Base-by-base conservation (phyloP, 2,888 invertebrate genomes). In the Julus scandinavius region DNA sequence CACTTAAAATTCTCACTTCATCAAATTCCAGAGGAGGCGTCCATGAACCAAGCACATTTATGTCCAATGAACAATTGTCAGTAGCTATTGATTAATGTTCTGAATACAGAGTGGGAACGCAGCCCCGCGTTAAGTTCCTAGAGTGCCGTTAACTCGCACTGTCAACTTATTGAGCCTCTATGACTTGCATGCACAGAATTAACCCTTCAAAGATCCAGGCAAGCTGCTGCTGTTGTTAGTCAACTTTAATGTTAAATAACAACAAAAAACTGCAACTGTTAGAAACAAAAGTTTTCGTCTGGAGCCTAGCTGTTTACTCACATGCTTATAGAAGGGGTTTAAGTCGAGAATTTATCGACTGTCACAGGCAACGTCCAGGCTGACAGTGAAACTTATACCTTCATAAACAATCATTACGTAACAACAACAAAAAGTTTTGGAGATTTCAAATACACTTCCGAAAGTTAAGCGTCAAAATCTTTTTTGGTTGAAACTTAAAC, bases 1-100 rank as follows among this genome's bases (percentile, higher is more conserved):
- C 80, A 80, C 80, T 80, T 80, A 80, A 80, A 80, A 80, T 80
- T 80, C 80, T 80, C 80, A 80, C 80, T 80, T 80, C 80, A 80
- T 80, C 80, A 80, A 80, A 80, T 80, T 80, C 80, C 80, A 80
- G 80, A 80, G 72, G 20, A 72, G 80, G 80, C 80, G 80, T 80
- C 80, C 80, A 80, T 80, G 80, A 80, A 80, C 80, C 80, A 80
- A 80, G 80, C 80, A 80, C 80, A 80, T 80, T 80, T 80, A 80
- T 80, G 80, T 80, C 38, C 80, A 80, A 80, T 80, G 80, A 80
- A 80, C 80, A 80, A 80, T 80, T 80, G 80, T 80, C 80, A 80
- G 80, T 80, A 80, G 80, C 80, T 80, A 80, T 80, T 80, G 80
- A 80, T 80, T 80, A 80, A 80, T 80, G 80, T 80, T 80, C 80